These are phyloP conservation scores for Oreochromis grahami DNA, from an alignment of 2,797 vertebrate species.

Conservation along the genomic window DNA sequence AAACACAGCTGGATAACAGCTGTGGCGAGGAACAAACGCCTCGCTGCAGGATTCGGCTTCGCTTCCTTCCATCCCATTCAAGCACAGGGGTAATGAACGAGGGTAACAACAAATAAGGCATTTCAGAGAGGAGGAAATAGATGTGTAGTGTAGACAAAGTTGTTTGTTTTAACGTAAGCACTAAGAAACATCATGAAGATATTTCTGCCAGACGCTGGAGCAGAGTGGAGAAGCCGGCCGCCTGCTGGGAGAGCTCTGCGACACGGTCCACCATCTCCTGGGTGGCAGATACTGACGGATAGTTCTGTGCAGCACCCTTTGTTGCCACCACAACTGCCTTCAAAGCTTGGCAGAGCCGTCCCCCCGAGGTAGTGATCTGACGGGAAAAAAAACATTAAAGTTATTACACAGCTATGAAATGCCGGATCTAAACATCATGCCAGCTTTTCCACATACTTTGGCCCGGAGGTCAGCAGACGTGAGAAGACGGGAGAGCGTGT, in stretches of 20 bases:
- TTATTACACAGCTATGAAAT: neutral
- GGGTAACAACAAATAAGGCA: constrained; percentile 70
- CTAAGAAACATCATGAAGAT: constrained; percentile 64
- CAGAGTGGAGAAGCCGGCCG: constrained; percentile 84
- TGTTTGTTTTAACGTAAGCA: neutral
- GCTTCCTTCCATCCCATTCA: constrained; percentile 28
- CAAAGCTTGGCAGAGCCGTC: constrained; percentile 84
- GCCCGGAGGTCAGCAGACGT: constrained; percentile 81
- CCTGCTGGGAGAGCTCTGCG: constrained; percentile 84
- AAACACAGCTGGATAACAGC: constrained; percentile 31
- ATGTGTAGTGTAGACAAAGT: constrained; percentile 48
- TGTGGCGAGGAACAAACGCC: constrained; percentile 7
- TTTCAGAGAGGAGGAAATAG: constrained; percentile 55
- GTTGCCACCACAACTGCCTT: constrained; percentile 86
- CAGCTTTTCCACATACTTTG: constrained; percentile 57
- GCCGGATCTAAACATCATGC: neutral
- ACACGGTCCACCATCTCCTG: constrained; percentile 88
- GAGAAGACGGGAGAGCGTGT: constrained; percentile 86
- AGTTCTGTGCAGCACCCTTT: constrained; percentile 87
- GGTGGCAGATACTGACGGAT: constrained; percentile 82
- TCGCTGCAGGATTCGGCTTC: constrained; percentile 1
- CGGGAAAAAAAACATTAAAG: neutral
- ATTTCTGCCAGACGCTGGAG: constrained; percentile 83
- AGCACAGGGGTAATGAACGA: constrained; percentile 15
- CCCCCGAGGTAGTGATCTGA: constrained; percentile 82